Percentiles rank a stretch among this genome's conserved stretches.
Conservation (phyloP, 2,113 vertebrate species). For the Centropristis striata region DNA sequence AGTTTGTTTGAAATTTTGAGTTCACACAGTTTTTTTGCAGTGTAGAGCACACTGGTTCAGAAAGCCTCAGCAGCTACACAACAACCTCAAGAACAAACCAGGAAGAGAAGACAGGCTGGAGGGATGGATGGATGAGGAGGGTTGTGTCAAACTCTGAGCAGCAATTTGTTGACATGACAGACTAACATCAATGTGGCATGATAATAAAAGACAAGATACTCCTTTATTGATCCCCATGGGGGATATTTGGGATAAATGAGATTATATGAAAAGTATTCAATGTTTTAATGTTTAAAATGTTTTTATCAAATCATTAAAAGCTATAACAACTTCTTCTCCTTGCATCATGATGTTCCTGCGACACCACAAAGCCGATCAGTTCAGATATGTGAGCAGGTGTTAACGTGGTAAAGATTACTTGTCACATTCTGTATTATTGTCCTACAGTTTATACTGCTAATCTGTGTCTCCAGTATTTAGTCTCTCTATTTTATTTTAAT, state of each 20-base stretch:
- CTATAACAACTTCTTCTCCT: no score
- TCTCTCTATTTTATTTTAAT: neutral
- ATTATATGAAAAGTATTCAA: neutral
- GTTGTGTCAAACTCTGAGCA: neutral
- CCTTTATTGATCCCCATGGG: no score
- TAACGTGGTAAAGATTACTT: neutral
- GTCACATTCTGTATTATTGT: neutral
- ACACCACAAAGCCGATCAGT: constrained; percentile 30
- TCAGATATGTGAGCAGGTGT: constrained; percentile 56
- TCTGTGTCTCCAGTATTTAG: neutral
- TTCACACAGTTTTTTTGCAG: no score
- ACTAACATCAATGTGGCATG: neutral
- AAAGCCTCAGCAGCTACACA: constrained; percentile 8
- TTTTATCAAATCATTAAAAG: neutral
- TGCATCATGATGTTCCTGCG: neutral
- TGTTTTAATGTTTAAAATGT: no score
- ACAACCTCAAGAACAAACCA: neutral
- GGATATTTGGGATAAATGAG: no score
- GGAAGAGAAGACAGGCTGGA: neutral
- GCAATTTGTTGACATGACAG: neutral
- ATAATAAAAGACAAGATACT: neutral
- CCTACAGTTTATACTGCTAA: neutral
- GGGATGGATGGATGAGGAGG: neutral
- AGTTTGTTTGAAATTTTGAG: no score
- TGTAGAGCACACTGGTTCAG: neutral